Base-by-base conservation (phyloP, 2,888 invertebrate genomes). In the Ophonus ardosiacus region DNA sequence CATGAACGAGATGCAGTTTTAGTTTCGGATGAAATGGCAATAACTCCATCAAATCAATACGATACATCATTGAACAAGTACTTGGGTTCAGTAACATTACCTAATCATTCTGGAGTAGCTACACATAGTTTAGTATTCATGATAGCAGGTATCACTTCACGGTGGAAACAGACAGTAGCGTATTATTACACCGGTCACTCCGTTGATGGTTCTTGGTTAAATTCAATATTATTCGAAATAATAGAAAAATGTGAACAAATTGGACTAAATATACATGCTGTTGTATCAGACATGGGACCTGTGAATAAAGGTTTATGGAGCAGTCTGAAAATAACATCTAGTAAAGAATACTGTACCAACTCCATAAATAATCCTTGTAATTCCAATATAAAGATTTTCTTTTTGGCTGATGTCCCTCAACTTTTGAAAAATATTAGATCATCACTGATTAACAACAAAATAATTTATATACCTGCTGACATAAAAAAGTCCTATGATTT, bases 221-320 rank as follows among this genome's bases (percentile, higher is more conserved):
- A 31, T 4, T 56, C 56, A 7, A 80, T 85, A n/a, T 17, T 85
- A 7, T 81, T 63, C 65, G 80, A 85, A 51, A 21, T 80, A 8
- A 80, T 85, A 13, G 68, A 18, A 65, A 79, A 81, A 81, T 31
- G 56, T 18, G 85, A 85, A 65, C 31, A 38, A 56, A 10, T 78
- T 7, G 57, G 57, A 51, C 76, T 85, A 7, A 61, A 79, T 17
- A 86, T 87, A 15, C 18, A 84, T 43, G 81, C 56, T 68, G 63
- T 88, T n/a, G 85, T 86, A 10, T 87, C 86, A 40, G 88, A 88
- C 85, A 88, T 88, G 88, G 87, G 87, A 18, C 31, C 86, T 31
- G 17, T 84, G 1, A 88, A 88, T 84, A 79, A 85, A 84, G 85
- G 86, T n/a, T 86, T 88, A 83, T 87, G 88, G 87, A 86, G 57